phyloP scores from a whole-genome alignment of 2,888 invertebrate species.

The Cabera pusaria region DNA sequence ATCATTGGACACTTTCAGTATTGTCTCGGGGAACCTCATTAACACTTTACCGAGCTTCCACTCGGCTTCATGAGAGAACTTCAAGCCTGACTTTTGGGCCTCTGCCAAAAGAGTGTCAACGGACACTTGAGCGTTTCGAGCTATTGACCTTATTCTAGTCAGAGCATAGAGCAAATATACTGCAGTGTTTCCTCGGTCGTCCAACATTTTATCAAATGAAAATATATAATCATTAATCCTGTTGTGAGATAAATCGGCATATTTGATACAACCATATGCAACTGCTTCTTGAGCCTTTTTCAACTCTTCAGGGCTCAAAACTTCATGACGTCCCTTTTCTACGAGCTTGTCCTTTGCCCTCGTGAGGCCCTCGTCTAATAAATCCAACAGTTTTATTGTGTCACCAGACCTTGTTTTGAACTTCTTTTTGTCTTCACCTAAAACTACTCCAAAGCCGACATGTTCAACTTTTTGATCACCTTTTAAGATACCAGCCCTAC shows the following conservation, averaged over 20 bases:
- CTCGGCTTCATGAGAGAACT: constrained; percentile 95
- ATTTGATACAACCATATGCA: constrained; percentile 99
- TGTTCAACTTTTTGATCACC: constrained; percentile 90
- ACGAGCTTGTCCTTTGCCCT: constrained; percentile 91
- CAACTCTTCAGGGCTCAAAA: constrained; percentile 91
- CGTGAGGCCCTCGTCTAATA: constrained; percentile 95
- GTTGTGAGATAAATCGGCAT: constrained; percentile 97
- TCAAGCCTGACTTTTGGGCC: constrained; percentile 83
- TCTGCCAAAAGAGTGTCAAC: constrained; percentile 85
- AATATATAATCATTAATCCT: constrained; percentile 97
- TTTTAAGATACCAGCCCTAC: constrained; percentile 87
- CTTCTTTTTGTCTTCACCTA: constrained; percentile 99
- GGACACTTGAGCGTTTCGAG: constrained; percentile 89
- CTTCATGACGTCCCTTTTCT: constrained; percentile 94
- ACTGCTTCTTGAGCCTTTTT: constrained; percentile 93
- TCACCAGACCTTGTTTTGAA: constrained; percentile 99
- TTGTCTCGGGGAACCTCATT: constrained; percentile 93
- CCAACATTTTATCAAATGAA: constrained; percentile 99
- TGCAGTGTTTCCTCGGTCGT: constrained; percentile 99
- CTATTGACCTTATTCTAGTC: constrained; percentile 96
- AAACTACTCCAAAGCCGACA: constrained; percentile 97
- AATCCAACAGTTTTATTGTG: constrained; percentile 92
- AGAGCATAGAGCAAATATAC: constrained; percentile 98
- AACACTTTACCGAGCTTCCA: constrained; percentile 96
- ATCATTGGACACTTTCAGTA: constrained; percentile 92